Percentiles rank a stretch among this genome's conserved stretches.
These are phyloP conservation scores for Arctia plantaginis DNA, from an alignment of 2,888 invertebrate genomes.

Conservation along the genomic window DNA sequence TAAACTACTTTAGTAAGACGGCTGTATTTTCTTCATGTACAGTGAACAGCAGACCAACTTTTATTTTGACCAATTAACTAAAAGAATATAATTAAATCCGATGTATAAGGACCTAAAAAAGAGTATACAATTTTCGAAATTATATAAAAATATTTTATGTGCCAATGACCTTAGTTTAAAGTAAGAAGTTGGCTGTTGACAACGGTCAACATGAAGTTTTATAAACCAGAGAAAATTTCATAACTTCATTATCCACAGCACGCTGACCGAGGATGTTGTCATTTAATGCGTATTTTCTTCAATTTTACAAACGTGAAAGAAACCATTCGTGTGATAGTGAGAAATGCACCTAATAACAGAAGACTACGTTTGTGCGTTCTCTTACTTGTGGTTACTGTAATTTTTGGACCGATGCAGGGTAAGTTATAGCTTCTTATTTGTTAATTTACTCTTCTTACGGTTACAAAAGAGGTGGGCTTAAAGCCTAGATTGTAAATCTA, in stretches of 20 bases:
- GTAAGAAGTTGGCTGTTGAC: neutral
- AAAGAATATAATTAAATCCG: too few relatives aligned
- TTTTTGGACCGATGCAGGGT: conserved; percentile 86
- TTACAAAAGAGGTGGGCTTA: neutral
- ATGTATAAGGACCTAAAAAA: neutral
- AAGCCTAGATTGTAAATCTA: neutral
- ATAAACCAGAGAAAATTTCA: neutral
- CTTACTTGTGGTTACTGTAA: conserved; percentile 74
- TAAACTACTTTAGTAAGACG: too few relatives aligned
- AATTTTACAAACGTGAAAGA: conserved; percentile 74
- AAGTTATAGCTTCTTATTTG: conserved; percentile 38
- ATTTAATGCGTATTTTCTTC: conserved; percentile 71
- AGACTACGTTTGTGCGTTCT: conserved; percentile 73
- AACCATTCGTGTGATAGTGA: conserved; percentile 79
- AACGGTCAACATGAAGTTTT: neutral
- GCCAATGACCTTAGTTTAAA: neutral
- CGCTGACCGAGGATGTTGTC: conserved; percentile 61
- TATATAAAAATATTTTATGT: neutral
- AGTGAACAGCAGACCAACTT: neutral
- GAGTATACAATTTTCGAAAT: too few relatives aligned
- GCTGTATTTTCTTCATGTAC: neutral
- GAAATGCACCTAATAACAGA: conserved; percentile 74
- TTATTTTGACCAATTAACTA: too few relatives aligned
- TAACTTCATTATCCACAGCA: conserved; percentile 59
- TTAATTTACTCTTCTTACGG: too few relatives aligned